Evolutionary conservation across 1,140 invertebrate genomes (phyloP).

Genomic region (Anoplolepis gracilipes): DNA sequence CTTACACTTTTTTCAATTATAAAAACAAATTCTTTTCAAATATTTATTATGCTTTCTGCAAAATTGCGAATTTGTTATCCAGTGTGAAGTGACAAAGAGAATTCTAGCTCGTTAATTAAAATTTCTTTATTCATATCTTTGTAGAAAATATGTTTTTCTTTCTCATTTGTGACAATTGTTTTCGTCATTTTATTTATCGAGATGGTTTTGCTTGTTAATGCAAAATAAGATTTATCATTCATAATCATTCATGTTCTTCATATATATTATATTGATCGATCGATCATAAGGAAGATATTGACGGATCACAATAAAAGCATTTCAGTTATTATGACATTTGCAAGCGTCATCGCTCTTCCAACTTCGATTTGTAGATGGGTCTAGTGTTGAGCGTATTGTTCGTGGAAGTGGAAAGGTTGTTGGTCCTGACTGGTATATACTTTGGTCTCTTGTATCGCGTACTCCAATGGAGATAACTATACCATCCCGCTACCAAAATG

Average conservation of each 20-base stretch:
- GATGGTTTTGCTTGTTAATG: neutral
- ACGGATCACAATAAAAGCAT: constrained; percentile 8
- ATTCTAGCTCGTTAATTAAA: neutral
- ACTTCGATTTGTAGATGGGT: constrained; percentile 77
- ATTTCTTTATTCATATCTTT: neutral
- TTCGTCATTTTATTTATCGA: neutral
- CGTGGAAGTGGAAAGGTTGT: constrained; percentile 72
- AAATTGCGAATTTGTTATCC: constrained; percentile 1
- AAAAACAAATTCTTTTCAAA: neutral
- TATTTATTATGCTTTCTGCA: constrained; percentile 10
- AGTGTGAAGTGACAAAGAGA: neutral
- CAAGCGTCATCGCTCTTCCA: constrained; percentile 78
- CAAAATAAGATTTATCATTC: constrained; percentile 5
- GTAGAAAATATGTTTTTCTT: neutral
- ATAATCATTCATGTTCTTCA: neutral
- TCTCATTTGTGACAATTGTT: neutral
- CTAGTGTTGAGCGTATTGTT: constrained; percentile 74
- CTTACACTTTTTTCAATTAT: neutral
- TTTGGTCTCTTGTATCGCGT: constrained; percentile 77
- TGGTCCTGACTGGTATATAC: constrained; percentile 84
- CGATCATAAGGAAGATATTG: neutral
- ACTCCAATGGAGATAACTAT: constrained; percentile 86
- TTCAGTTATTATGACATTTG: neutral
- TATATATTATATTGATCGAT: neutral
- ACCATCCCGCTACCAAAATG: constrained; percentile 82